These are phyloP conservation scores for Xenus cinereus DNA, from an alignment of 2,113 vertebrate species.

Conservation along the genomic window DNA sequence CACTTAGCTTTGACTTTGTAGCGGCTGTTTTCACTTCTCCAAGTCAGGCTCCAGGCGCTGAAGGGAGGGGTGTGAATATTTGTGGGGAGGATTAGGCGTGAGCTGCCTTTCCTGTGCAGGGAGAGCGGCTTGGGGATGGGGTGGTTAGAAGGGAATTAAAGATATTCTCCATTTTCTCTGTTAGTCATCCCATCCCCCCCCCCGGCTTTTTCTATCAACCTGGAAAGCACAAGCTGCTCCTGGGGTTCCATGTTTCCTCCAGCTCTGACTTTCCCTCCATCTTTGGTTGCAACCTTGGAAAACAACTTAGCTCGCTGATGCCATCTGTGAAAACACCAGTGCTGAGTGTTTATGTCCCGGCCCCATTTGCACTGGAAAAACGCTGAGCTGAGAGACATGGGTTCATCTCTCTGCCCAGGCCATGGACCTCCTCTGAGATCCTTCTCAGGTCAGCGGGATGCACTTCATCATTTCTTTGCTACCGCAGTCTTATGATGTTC, in stretches of 20 bases:
- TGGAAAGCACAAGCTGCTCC: neutral
- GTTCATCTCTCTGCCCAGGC: neutral
- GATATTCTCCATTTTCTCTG: neutral
- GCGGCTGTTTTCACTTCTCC: neutral
- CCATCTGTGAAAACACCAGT: neutral
- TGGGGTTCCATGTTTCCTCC: neutral
- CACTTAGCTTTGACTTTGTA: constrained; percentile 30
- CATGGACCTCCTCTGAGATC: neutral
- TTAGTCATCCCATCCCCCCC: neutral
- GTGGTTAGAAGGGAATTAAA: neutral
- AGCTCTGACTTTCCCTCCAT: neutral
- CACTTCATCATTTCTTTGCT: neutral
- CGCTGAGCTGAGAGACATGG: accelerated
- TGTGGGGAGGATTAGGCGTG: neutral
- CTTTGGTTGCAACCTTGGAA: neutral
- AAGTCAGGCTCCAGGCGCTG: neutral
- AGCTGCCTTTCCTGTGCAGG: neutral
- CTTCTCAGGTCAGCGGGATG: neutral
- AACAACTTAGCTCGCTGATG: neutral
- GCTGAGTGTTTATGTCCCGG: neutral
- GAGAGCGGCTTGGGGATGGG: neutral
- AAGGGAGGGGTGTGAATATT: neutral
- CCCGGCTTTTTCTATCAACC: neutral
- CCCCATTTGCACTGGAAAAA: neutral
- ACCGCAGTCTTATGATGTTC: accelerated